Base-by-base conservation (phyloP, 2,797 vertebrate species). In the Knipowitschia caucasica region DNA sequence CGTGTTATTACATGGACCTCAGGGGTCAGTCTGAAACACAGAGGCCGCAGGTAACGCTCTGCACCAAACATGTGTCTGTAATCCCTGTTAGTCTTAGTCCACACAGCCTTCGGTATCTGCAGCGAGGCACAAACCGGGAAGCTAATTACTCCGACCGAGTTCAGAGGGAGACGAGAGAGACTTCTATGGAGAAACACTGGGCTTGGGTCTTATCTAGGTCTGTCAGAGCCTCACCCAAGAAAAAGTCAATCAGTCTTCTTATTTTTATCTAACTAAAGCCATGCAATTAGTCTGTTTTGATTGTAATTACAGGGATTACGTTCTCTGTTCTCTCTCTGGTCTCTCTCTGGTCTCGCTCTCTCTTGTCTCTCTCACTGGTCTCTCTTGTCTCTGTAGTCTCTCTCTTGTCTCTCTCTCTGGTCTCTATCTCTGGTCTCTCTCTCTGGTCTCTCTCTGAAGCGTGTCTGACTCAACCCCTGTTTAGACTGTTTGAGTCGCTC, bases 131-230 rank as follows among this genome's bases (percentile, higher is more conserved):
- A 77, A 81, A 80, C 81, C n/a, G 77, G 44, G 43, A 56, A 69
- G 66, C 79, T 85, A 83, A 85, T 86, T 82, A 85, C 62, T 61
- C 59, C 30, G 46, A 64, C 78, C 75, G 3, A 56, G 67, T 78
- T 76, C 66, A 57, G 65, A 73, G 69, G 59, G 62, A 61, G 35
- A 65, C 53, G 69, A 61, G 56, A 79, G 72, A 59, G 36, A 59
- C 47, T 42, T 36, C 75, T 59, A 71, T 69, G 77, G 73, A 81
- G 73, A 81, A 72, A 1, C 42, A 5, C n/a, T n/a, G 23, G 14
- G 57, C 2, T 62, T 64, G 81, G 81, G 60, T 66, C 77, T 81
- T 84, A 85, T 87, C 79, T 80, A 46, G 55, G 72, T 40, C 58
- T 59, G 33, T 20, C 39, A 36, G 60, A 67, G 57, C 45, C 58